These are phyloP conservation scores for Vandiemenella viatica DNA, from an alignment of 2,888 invertebrate species.

Conservation along the genomic window DNA sequence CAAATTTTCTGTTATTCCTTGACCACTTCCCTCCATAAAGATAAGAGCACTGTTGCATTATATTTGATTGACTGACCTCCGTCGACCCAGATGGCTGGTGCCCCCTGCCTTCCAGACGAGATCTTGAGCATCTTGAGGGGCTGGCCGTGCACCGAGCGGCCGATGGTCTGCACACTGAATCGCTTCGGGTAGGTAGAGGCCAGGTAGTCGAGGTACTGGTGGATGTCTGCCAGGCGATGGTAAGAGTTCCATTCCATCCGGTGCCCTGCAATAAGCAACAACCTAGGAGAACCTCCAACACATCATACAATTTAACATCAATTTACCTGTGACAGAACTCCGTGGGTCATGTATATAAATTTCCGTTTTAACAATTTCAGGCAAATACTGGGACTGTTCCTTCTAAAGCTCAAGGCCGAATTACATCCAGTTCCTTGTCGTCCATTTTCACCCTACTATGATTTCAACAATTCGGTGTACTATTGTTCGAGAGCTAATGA, in stretches of 20 bases:
- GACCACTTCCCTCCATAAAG: too few species aligned
- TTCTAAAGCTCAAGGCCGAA: too few species aligned
- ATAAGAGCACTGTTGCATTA: too few species aligned
- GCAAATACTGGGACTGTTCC: neutral
- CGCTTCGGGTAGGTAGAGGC: slow-evolving; percentile 54
- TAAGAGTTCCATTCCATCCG: slow-evolving; percentile 64
- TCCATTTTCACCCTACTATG: too few species aligned
- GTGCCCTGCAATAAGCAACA: slow-evolving; percentile 28
- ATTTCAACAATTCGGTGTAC: too few species aligned
- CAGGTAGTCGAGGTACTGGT: slow-evolving; percentile 55
- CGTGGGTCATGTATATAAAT: neutral
- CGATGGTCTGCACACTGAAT: slow-evolving; percentile 57
- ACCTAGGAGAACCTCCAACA: neutral
- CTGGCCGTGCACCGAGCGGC: slow-evolving; percentile 55
- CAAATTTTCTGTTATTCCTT: too few species aligned
- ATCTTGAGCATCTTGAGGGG: slow-evolving; percentile 47
- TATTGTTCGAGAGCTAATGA: too few species aligned
- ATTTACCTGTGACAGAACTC: neutral
- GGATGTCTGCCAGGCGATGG: slow-evolving; percentile 51
- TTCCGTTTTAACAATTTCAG: neutral
- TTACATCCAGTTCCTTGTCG: too few species aligned
- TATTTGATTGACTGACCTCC: slow-evolving; percentile 29
- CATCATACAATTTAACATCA: neutral
- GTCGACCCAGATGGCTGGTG: slow-evolving; percentile 32
- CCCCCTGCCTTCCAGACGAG: slow-evolving; percentile 14